Evolutionary conservation across 37 sponge, comb jelly and placozoan genomes (phyloP).

Genomic region (Corticium candelabrum): DNA sequence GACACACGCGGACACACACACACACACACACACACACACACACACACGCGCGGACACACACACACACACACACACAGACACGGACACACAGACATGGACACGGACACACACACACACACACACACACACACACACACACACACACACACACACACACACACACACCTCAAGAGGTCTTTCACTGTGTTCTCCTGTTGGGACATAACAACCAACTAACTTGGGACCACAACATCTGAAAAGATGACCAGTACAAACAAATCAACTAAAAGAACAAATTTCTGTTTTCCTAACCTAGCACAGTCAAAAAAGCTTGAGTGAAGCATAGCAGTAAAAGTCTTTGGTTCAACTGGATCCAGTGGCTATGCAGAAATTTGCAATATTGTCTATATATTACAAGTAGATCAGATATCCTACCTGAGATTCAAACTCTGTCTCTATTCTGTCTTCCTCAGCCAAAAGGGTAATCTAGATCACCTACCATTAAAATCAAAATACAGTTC

Average conservation of each 20-base stretch:
- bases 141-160: conserved; percentile 14
- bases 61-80: conserved; percentile 8
- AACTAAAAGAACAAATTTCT: background rate
- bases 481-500: no score
- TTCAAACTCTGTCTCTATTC: conserved; percentile 61
- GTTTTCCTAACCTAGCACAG: conserved; percentile 56
- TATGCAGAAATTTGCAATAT: conserved; percentile 1
- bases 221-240: conserved; percentile 62
- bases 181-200: conserved; percentile 79
- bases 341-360: conserved; percentile 40
- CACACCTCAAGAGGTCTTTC: conserved; percentile 71
- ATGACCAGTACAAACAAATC: background rate
- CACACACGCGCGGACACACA: no score
- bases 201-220: conserved; percentile 78
- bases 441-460: conserved; percentile 55
- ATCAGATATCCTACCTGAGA: conserved; percentile 33
- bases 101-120: conserved; percentile 23
- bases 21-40: no score
- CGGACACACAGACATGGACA: no score
- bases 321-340: conserved; percentile 37
- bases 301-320: conserved; percentile 52
- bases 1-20: conserved; percentile 10
- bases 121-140: conserved; percentile 22
- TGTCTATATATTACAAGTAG: background rate
- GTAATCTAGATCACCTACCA: conserved; percentile 25